These are phyloP conservation scores for Ondatra zibethicus DNA, from an alignment of 2,113 vertebrate species.

Conservation along the genomic window DNA sequence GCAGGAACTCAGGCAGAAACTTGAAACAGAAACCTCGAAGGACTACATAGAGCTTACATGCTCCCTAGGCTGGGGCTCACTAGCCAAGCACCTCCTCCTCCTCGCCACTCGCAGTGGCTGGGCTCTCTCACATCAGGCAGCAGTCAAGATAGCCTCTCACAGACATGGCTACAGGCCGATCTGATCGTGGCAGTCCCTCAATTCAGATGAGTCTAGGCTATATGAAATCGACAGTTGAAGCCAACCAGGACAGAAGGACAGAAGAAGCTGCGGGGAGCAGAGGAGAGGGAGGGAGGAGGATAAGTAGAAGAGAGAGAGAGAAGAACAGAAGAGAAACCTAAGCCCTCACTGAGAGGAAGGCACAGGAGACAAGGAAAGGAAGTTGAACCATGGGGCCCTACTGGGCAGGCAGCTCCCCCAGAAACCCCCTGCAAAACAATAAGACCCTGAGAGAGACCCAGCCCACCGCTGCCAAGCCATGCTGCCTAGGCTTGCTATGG, in stretches of 20 bases:
- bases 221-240: too few species aligned
- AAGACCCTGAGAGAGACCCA: neutral
- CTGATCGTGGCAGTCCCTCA: neutral
- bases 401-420: neutral
- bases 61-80: neutral
- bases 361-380: neutral
- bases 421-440: rapidly evolving
- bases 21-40: neutral
- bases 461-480: neutral
- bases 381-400: neutral
- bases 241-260: neutral
- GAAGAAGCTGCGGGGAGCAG: neutral
- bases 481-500: neutral
- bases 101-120: neutral
- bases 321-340: neutral
- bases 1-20: neutral
- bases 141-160: neutral
- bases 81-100: neutral
- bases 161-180: too few species aligned
- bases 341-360: neutral
- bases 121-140: too few species aligned
- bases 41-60: rapidly evolving
- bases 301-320: rapidly evolving
- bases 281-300: rapidly evolving
- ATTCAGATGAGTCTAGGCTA: neutral